phyloP scores from a whole-genome alignment of 2,888 invertebrate species.

The Phoenoteleia sp. region DNA sequence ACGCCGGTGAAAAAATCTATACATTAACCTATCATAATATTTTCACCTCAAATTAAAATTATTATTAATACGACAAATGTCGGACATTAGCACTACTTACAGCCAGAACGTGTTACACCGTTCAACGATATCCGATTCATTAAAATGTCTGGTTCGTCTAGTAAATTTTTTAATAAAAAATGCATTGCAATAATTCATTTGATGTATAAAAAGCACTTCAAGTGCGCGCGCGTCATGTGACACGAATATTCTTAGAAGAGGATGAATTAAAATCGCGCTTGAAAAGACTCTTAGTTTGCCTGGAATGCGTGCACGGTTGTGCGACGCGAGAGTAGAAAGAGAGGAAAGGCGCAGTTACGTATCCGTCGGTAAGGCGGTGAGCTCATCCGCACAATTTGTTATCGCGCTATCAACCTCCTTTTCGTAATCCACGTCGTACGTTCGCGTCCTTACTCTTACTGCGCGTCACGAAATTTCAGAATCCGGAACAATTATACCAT shows the following conservation, averaged over 20 bases:
- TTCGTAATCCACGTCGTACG: constrained; percentile 62
- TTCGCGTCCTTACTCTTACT: constrained; percentile 64
- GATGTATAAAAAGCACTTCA: constrained; percentile 1
- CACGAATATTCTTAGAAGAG: constrained; percentile 58
- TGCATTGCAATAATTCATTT: constrained; percentile 22
- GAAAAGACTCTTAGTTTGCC: constrained; percentile 52
- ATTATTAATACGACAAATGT: not conserved
- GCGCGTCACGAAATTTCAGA: constrained; percentile 63
- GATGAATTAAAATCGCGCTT: constrained; percentile 57
- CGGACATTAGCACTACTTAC: not conserved
- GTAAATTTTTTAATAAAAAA: not conserved
- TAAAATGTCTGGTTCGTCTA: not conserved
- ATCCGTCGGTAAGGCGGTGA: constrained; percentile 68
- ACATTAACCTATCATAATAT: constrained; percentile 29
- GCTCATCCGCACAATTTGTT: constrained; percentile 71
- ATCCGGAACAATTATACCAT: constrained; percentile 55
- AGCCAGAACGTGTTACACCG: no score
- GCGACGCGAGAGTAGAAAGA: constrained; percentile 46
- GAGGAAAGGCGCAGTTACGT: constrained; percentile 59
- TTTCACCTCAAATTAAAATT: constrained; percentile 10
- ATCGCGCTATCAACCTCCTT: constrained; percentile 68
- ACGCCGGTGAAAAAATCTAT: not conserved
- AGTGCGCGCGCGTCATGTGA: constrained; percentile 33
- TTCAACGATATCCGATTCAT: not conserved
- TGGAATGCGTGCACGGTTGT: constrained; percentile 57